phyloP scores from a whole-genome alignment of 2,797 vertebrate species.

The Falco rusticolus region DNA sequence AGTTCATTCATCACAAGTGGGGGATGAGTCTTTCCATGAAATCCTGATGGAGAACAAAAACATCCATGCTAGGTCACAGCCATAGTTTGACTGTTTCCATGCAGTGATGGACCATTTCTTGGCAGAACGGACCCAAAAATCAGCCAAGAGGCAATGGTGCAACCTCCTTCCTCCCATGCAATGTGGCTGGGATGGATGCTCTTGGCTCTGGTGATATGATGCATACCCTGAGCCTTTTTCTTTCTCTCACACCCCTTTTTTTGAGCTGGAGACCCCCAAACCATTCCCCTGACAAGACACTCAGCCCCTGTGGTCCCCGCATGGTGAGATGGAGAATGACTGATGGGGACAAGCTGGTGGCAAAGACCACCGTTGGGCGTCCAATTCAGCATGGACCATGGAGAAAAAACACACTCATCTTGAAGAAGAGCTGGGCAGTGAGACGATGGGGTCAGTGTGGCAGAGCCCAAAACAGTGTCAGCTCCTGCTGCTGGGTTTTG shows the following conservation, averaged over 20 bases:
- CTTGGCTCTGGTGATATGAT: neutral
- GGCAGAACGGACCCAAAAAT: neutral
- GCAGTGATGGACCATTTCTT: neutral
- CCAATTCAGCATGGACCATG: fast-evolving
- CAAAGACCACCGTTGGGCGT: neutral
- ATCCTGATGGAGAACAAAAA: neutral
- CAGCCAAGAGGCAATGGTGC: neutral
- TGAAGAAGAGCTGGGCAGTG: neutral
- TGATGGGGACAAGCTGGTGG: neutral
- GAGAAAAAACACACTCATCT: neutral
- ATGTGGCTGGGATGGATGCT: neutral
- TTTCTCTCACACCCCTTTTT: neutral
- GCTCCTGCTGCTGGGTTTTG: neutral
- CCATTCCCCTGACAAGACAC: neutral
- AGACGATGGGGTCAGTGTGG: fast-evolving
- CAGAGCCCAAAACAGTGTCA: fast-evolving
- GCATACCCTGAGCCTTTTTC: too few species aligned
- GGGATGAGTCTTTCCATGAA: neutral
- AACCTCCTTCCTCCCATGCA: neutral
- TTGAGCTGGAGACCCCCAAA: neutral
- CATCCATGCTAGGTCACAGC: fast-evolving
- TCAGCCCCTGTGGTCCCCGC: too few species aligned
- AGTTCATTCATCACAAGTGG: slow-evolving; percentile 63
- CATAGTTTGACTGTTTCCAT: fast-evolving
- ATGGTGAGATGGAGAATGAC: neutral